These are phyloP conservation scores for Calameuta pallipes DNA, from an alignment of 2,888 invertebrate species.

Conservation along the genomic window DNA sequence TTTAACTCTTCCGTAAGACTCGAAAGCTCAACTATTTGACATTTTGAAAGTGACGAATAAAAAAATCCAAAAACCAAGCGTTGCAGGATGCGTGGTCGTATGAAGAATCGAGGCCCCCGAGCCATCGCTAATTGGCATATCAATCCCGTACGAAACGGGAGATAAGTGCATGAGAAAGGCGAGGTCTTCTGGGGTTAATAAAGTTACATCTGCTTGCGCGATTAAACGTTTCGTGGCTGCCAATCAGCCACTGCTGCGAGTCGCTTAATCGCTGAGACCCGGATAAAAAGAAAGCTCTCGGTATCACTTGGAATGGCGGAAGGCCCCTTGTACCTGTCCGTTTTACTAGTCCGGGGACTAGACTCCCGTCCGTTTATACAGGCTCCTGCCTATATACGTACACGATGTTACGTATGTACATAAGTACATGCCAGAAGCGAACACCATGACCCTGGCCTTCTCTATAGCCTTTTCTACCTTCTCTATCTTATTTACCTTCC, in stretches of 20 bases:
- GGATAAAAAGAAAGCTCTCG: neutral
- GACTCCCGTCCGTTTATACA: neutral
- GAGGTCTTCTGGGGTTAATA: conserved; percentile 15
- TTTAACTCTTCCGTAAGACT: too few species aligned
- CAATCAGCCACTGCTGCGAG: conserved; percentile 3
- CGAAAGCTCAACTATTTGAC: too few species aligned
- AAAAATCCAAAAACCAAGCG: neutral
- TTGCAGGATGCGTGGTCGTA: neutral
- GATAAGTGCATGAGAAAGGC: conserved; percentile 32
- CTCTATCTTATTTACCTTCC: neutral
- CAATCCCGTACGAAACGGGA: conserved; percentile 47
- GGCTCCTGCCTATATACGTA: neutral
- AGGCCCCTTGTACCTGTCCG: neutral
- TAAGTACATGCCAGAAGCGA: neutral
- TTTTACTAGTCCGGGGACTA: neutral
- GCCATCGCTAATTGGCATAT: conserved; percentile 51
- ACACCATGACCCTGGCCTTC: neutral
- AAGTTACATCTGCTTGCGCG: conserved; percentile 20
- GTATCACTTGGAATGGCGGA: neutral
- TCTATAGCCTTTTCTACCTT: neutral
- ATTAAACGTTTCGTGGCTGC: conserved; percentile 25
- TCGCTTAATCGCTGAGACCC: neutral
- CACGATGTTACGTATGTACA: neutral
- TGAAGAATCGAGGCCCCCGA: neutral
- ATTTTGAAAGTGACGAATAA: neutral